phyloP scores from a whole-genome alignment of 2,888 invertebrate genomes.

The Carcina quercana region DNA sequence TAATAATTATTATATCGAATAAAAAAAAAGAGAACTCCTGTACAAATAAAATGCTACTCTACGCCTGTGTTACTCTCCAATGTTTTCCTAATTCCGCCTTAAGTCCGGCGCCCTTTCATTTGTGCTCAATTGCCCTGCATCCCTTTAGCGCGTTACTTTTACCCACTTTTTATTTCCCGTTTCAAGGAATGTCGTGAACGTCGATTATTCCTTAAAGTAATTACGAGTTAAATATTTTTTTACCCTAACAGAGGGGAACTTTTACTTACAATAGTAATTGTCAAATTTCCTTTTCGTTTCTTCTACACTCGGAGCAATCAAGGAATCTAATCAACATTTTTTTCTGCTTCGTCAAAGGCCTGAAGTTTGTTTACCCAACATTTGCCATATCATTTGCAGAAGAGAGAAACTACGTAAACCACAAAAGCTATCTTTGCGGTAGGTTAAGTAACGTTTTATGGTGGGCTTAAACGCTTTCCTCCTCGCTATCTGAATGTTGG shows the following conservation, averaged over 20 bases:
- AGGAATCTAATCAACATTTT: too few relatives aligned
- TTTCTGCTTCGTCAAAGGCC: too few relatives aligned
- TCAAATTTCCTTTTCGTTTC: too few relatives aligned
- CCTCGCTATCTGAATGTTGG: constrained; percentile 1
- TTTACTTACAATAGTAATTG: too few relatives aligned
- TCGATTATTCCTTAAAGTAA: constrained; percentile 41
- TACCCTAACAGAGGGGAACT: constrained; percentile 24
- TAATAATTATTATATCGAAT: too few relatives aligned
- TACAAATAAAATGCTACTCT: too few relatives aligned
- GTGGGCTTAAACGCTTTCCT: constrained; percentile 19
- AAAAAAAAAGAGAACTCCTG: too few relatives aligned
- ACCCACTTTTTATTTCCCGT: constrained; percentile 47
- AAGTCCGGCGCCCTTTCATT: constrained; percentile 61
- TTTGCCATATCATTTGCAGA: constrained; percentile 14
- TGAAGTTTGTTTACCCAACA: too few relatives aligned
- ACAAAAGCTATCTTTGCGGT: constrained; percentile 24
- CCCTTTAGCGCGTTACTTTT: constrained; percentile 67
- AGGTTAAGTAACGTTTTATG: constrained; percentile 15
- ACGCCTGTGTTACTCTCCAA: constrained; percentile 26
- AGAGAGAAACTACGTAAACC: constrained; percentile 26
- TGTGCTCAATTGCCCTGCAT: constrained; percentile 60
- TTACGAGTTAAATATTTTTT: constrained; percentile 44
- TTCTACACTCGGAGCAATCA: too few relatives aligned
- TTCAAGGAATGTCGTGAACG: constrained; percentile 43
- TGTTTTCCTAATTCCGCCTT: constrained; percentile 56